A percentile compares a stretch with the other conserved stretches of the same genome.
These are phyloP conservation scores for Onthophagus taurus DNA, from an alignment of 1,140 invertebrate genomes.

Conservation along the genomic window DNA sequence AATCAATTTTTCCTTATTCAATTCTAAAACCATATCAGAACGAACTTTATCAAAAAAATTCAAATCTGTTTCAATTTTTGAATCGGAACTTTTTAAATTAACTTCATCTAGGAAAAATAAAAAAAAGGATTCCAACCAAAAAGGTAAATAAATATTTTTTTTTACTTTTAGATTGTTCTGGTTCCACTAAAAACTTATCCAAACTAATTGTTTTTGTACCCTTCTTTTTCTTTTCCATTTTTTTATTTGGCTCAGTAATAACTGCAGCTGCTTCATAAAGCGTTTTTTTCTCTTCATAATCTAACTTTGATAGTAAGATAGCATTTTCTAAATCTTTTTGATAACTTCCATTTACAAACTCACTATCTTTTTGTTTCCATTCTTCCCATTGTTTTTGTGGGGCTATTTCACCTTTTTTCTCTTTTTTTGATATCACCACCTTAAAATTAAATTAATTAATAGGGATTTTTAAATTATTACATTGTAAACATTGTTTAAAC, in stretches of 20 bases:
- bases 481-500: too few species aligned
- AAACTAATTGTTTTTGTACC: constrained; percentile 58
- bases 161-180: too few species aligned
- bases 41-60: constrained; percentile 61
- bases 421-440: constrained; percentile 40
- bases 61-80: constrained; percentile 26
- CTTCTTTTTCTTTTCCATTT: constrained; percentile 46
- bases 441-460: too few species aligned
- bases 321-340: constrained; percentile 58
- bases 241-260: constrained; percentile 40
- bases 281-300: constrained; percentile 56
- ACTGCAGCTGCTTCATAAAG: too few species aligned
- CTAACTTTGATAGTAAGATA: constrained; percentile 55
- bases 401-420: constrained; percentile 35
- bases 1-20: constrained; percentile 56
- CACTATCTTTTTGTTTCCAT: constrained; percentile 51
- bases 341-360: constrained; percentile 53
- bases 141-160: too few species aligned
- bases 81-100: constrained; percentile 2
- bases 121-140: background rate
- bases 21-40: constrained; percentile 52
- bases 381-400: constrained; percentile 46
- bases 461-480: too few species aligned
- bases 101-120: background rate
- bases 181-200: constrained; percentile 45